Conservation (phyloP, 2,113 vertebrate species). For the Lophura nycthemera region DNA sequence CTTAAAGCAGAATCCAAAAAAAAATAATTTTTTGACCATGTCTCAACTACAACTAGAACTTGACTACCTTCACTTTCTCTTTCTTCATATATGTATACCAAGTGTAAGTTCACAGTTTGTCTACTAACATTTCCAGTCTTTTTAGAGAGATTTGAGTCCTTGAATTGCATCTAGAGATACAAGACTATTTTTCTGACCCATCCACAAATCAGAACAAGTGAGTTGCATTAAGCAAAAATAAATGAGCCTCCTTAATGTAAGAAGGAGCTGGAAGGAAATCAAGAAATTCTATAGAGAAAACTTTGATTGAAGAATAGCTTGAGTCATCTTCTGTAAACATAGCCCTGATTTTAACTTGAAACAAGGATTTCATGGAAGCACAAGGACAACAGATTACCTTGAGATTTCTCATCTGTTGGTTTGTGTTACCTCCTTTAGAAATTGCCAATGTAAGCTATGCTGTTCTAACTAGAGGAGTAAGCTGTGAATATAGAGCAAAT, state of each 20-base stretch:
- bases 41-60: neutral
- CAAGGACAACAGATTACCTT: neutral
- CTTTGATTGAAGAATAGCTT: neutral
- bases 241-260: neutral
- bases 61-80: neutral
- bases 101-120: neutral
- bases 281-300: neutral
- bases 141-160: neutral
- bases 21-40: neutral
- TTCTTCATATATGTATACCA: neutral
- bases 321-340: neutral
- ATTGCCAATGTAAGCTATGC: neutral
- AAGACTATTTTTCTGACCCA: neutral
- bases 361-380: neutral
- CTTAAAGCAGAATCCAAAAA: neutral
- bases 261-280: neutral
- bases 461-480: neutral
- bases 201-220: rapidly evolving
- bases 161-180: neutral
- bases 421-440: neutral
- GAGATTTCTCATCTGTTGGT: neutral
- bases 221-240: neutral
- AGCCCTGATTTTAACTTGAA: neutral
- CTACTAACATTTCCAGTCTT: neutral
- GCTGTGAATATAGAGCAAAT: neutral